A percentile compares a stretch with the other conserved stretches of the same genome.
phyloP scores from a whole-genome alignment of 2,113 vertebrate species.

The Brevimyrus niger region DNA sequence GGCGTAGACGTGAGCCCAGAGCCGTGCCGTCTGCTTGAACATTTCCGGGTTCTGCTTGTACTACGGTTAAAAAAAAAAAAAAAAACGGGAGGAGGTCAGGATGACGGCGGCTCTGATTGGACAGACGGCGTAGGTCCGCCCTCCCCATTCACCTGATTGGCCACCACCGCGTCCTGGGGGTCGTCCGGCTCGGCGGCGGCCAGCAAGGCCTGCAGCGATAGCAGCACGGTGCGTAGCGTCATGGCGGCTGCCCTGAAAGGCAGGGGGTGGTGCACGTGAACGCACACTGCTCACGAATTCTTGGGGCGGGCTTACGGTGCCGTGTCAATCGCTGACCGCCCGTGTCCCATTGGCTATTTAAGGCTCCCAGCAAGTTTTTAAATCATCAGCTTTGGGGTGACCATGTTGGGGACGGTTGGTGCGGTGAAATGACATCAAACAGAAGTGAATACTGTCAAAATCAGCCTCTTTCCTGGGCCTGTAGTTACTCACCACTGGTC shows the following conservation, averaged over 20 bases:
- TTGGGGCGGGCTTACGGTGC: not conserved
- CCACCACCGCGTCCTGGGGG: conserved; percentile 95
- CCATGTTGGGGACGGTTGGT: not conserved
- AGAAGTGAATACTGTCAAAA: not conserved
- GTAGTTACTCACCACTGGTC: conserved; percentile 89
- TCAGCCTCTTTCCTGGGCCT: not conserved
- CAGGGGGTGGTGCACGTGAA: not conserved
- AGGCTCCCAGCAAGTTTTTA: not conserved
- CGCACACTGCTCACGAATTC: not conserved
- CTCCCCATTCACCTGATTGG: conserved; percentile 79
- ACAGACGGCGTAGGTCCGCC: not conserved
- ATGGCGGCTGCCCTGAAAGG: conserved; percentile 86
- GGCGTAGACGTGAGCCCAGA: conserved; percentile 95
- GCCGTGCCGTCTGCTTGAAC: conserved; percentile 96
- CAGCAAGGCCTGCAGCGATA: conserved; percentile 90
- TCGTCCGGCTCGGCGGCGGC: conserved; percentile 96
- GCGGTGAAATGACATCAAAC: not conserved
- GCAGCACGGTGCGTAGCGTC: conserved; percentile 92
- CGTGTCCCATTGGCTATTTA: not conserved
- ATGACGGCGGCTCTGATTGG: not conserved
- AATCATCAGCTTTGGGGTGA: not conserved
- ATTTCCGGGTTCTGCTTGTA: conserved; percentile 99
- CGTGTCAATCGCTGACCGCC: not conserved
- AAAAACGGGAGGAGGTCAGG: not conserved
- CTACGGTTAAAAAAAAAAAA: conserved; percentile 46